Percentiles rank a stretch among this genome's conserved stretches.
Conservation (phyloP, 1,140 invertebrate genomes). For the Tetragonula clypearis region DNA sequence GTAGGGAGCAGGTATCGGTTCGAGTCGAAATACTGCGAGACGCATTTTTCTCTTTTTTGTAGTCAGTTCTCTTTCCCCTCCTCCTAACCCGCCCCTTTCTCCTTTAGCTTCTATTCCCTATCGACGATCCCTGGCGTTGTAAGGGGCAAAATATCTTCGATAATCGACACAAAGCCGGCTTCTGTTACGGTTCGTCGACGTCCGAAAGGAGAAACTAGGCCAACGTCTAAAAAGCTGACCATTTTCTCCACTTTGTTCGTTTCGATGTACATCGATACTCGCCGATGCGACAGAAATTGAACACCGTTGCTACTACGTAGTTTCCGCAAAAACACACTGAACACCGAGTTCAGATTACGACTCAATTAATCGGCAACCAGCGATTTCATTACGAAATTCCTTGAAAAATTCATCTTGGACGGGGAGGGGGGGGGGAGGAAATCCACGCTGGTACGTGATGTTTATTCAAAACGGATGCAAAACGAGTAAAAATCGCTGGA, state of each 20-base stretch:
- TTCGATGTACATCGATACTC: constrained; percentile 18
- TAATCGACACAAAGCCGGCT: constrained; percentile 54
- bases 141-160: constrained; percentile 55
- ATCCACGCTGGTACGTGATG: background rate
- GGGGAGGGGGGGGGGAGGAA: too few relatives aligned
- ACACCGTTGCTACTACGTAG: background rate
- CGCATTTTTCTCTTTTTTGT: background rate
- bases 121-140: background rate
- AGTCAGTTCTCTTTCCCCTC: background rate
- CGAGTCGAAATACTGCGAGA: constrained; percentile 12
- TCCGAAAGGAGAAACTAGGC: constrained; percentile 59
- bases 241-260: constrained; percentile 26
- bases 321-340: constrained; percentile 5
- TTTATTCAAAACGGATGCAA: background rate
- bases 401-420: background rate
- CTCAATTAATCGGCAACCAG: constrained; percentile 35
- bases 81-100: background rate
- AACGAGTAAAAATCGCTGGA: background rate
- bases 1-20: constrained; percentile 7
- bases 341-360: too few relatives aligned
- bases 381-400: constrained; percentile 12
- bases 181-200: constrained; percentile 41
- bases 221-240: constrained; percentile 18
- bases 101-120: background rate
- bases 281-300: constrained; percentile 42